phyloP scores from a whole-genome alignment of 2,888 invertebrate species.

The Metacarcinus magister region DNA sequence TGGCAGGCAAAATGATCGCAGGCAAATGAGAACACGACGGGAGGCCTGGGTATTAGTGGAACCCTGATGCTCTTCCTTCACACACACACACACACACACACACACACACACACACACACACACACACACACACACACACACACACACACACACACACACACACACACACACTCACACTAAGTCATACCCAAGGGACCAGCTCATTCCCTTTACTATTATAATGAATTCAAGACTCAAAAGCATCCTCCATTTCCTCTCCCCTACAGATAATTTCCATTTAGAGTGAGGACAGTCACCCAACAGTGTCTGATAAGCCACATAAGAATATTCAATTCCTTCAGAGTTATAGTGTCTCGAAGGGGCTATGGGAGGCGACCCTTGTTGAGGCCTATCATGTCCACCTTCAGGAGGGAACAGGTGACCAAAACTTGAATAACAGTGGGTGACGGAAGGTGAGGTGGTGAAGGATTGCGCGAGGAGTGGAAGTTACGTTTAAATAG shows the following conservation, averaged over 20 bases:
- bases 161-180: slow-evolving; percentile 38
- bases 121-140: no score
- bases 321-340: slow-evolving; percentile 67
- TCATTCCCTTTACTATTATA: background rate
- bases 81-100: background rate
- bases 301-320: slow-evolving; percentile 66
- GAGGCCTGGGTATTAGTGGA: slow-evolving; percentile 47
- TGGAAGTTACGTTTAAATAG: background rate
- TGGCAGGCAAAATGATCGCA: slow-evolving; percentile 61
- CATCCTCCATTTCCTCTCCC: slow-evolving; percentile 53
- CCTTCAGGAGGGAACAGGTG: background rate
- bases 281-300: slow-evolving; percentile 45
- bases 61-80: slow-evolving; percentile 30
- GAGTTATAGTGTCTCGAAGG: slow-evolving; percentile 63
- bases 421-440: background rate
- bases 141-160: background rate
- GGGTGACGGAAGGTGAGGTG: background rate
- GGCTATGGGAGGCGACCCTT: slow-evolving; percentile 50
- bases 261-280: slow-evolving; percentile 71
- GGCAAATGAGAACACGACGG: slow-evolving; percentile 75
- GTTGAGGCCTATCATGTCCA: slow-evolving; percentile 50
- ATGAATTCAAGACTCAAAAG: slow-evolving; percentile 49
- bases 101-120: background rate
- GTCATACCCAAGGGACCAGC: background rate
- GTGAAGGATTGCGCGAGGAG: background rate